A percentile compares a stretch with the other conserved stretches of the same genome.
These are phyloP conservation scores for Leucosticte australis DNA, from an alignment of 2,113 vertebrate genomes.

Conservation along the genomic window DNA sequence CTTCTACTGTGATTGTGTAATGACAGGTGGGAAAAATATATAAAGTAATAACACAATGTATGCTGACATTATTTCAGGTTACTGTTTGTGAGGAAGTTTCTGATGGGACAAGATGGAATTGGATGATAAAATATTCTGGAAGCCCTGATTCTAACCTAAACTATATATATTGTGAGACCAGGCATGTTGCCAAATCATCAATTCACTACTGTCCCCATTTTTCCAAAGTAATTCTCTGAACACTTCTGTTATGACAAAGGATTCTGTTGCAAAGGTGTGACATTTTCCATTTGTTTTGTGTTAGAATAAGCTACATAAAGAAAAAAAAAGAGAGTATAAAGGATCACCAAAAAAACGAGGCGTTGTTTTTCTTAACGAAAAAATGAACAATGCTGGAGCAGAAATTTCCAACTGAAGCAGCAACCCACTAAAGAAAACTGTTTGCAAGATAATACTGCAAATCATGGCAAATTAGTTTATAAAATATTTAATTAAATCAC, in stretches of 20 bases:
- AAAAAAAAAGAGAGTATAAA: neutral
- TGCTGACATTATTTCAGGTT: neutral
- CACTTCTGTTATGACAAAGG: constrained; percentile 23
- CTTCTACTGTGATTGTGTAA: neutral
- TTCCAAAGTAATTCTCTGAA: neutral
- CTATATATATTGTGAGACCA: neutral
- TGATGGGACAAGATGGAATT: neutral
- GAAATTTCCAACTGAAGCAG: neutral
- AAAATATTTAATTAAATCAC: constrained; percentile 59
- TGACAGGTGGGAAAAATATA: neutral
- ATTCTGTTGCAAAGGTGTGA: constrained; percentile 10
- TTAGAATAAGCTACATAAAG: neutral
- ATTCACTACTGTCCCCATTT: neutral
- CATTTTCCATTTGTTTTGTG: constrained; percentile 37
- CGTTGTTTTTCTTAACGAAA: constrained; percentile 18
- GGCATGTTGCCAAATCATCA: neutral
- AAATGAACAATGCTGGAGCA: neutral
- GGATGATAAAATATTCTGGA: neutral
- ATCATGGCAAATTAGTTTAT: constrained; percentile 49
- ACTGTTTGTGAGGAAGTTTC: neutral
- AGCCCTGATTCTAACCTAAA: neutral
- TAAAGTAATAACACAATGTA: neutral
- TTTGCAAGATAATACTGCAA: constrained; percentile 21
- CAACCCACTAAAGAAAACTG: neutral
- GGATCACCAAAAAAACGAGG: neutral